These are phyloP conservation scores for Drosophila sproati DNA, from an alignment of 1,140 invertebrate species.

Conservation along the genomic window DNA sequence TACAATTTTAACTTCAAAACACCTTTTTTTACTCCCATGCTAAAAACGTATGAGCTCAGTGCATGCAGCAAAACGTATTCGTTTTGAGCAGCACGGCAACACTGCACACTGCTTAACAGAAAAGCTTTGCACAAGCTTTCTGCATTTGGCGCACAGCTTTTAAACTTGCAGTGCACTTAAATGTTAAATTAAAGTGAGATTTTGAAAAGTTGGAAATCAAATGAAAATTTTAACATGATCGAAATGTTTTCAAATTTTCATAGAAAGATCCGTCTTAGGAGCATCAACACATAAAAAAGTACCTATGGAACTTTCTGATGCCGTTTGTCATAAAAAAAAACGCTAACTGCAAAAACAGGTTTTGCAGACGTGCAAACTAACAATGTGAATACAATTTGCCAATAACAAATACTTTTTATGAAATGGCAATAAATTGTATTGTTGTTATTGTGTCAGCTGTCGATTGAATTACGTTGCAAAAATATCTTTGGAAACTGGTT, in stretches of 20 bases:
- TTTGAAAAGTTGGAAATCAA: background rate
- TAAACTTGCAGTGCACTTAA: background rate
- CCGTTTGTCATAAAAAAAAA: background rate
- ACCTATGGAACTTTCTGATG: background rate
- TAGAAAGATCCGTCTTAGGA: background rate
- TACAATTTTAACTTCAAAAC: background rate
- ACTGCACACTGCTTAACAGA: slow-evolving; percentile 35
- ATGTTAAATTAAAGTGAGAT: background rate
- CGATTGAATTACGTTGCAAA: slow-evolving; percentile 33
- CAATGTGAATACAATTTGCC: slow-evolving; percentile 17
- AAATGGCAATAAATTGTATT: slow-evolving; percentile 47
- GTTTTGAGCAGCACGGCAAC: slow-evolving; percentile 47
- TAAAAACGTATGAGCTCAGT: background rate
- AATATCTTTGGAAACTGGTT: slow-evolving; percentile 38
- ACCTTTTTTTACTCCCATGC: background rate
- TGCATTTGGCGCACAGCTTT: slow-evolving; percentile 4
- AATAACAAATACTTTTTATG: slow-evolving; percentile 34
- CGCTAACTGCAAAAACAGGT: slow-evolving; percentile 41
- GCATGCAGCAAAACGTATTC: slow-evolving; percentile 21
- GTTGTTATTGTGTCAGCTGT: slow-evolving; percentile 31
- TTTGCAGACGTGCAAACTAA: slow-evolving; percentile 9
- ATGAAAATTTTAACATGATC: slow-evolving; percentile 1
- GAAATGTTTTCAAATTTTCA: background rate
- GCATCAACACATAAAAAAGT: slow-evolving; percentile 7
- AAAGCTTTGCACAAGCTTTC: slow-evolving; percentile 51